Percentiles rank a stretch among this genome's conserved stretches.
Evolutionary conservation across 2,797 vertebrate species (phyloP).

Genomic region (Pogoniulus pusillus): DNA sequence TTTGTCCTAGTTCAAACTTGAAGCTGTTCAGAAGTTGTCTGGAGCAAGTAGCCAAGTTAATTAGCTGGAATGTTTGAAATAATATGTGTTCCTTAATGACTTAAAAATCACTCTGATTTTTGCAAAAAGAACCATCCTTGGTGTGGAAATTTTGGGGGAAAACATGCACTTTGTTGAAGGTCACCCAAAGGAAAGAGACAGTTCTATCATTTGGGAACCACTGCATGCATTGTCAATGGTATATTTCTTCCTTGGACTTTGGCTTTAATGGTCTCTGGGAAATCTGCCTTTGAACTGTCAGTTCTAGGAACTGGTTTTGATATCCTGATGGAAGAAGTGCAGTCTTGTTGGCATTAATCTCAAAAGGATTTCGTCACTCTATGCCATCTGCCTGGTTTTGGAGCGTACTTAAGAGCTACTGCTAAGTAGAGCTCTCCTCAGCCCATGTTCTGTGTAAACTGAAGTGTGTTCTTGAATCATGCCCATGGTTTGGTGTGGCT

Average conservation of each 20-base stretch:
- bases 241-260: background rate
- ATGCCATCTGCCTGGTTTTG: background rate
- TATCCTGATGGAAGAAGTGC: background rate
- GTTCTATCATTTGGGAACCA: background rate
- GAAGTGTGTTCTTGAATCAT: background rate
- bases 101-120: background rate
- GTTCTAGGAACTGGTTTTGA: background rate
- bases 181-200: background rate
- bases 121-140: accelerated
- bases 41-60: background rate
- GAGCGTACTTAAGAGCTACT: background rate
- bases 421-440: background rate
- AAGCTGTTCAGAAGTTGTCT: background rate
- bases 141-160: background rate
- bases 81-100: background rate
- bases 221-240: background rate
- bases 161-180: background rate
- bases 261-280: background rate
- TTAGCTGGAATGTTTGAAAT: background rate
- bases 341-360: background rate
- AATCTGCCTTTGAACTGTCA: background rate
- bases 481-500: background rate
- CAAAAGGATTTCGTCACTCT: background rate
- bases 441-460: background rate
- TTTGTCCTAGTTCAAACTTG: background rate